These are phyloP conservation scores for Geotrypetes seraphini DNA, from an alignment of 2,797 vertebrate species.

Conservation along the genomic window DNA sequence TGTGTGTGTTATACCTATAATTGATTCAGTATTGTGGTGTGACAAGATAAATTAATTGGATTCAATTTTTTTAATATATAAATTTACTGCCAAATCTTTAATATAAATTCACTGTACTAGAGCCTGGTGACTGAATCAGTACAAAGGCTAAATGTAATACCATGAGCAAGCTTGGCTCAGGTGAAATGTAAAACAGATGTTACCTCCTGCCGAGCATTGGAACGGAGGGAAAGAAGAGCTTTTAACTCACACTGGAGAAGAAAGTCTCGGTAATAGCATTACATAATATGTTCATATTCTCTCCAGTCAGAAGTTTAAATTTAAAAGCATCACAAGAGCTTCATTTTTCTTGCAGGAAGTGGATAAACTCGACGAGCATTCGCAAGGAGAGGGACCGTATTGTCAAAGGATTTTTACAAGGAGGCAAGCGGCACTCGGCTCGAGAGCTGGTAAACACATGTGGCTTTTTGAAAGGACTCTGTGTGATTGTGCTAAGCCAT, in stretches of 20 bases:
- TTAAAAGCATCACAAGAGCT: no score
- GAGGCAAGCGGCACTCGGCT: no score
- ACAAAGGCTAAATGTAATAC: conserved; percentile 13
- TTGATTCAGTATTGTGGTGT: conserved; percentile 21
- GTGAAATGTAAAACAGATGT: conserved; percentile 44
- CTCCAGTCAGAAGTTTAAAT: no score
- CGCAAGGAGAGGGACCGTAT: no score
- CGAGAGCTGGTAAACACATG: no score
- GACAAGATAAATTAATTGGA: conserved; percentile 30
- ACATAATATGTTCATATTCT: background rate
- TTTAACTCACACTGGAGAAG: conserved; percentile 3
- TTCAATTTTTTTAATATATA: conserved; percentile 19
- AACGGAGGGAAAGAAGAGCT: conserved; percentile 10
- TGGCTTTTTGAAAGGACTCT: no score
- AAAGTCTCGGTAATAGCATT: no score
- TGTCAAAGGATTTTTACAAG: no score
- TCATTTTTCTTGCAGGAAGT: no score
- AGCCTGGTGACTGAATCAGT: conserved; percentile 42
- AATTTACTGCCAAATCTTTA: conserved; percentile 33
- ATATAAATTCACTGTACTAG: conserved; percentile 31
- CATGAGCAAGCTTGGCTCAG: conserved; percentile 27
- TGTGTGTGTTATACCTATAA: conserved; percentile 1
- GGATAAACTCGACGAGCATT: no score
- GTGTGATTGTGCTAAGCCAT: no score
- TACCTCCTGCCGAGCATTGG: background rate